Evolutionary conservation across 2,888 invertebrate genomes (phyloP), one percentile per base, ranked within the genome.

Genomic region (Selenia dentaria): DNA sequence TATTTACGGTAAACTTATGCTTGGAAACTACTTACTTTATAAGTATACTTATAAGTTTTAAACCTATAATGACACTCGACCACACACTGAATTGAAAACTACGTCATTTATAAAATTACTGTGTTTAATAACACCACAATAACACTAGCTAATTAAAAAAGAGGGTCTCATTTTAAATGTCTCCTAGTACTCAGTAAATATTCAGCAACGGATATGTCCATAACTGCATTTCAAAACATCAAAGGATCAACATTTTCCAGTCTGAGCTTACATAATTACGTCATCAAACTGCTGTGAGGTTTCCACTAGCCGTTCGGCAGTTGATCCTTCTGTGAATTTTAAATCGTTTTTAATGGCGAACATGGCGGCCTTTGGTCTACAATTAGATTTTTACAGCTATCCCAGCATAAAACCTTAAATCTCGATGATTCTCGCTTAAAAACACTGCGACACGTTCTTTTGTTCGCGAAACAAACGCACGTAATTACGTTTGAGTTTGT

Each of bases 251-350:
- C 71, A 67, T 74, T 76, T 76, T 71, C 69, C 64, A 78, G 68
- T 72, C 61, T 60, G 69, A 70, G 76, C 72, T 79, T 72, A 76
- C 70, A 74, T 81, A 81, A 85, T 85, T 83, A 81, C 72, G 76
- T 73, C 77, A 80, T 79, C 80, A 79, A 79, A 83, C 75, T 67
- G 77, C 77, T 72, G 74, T 75, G 78, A 77, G 76, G 72, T 70
- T 71, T 67, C 70, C 71, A 62, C 63, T 62, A 68, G 62, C 65
- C 70, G 70, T 69, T 73, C 69, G 67, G 62, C 75, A 70, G 73
- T 72, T 78, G 74, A 81, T 79, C 82, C 76, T 79, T 85, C 84
- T 84, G 86, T 89, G 88, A 87, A 89, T 89, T 88, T 84, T 87
- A 89, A 86, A 88, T 84, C 80, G 74, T 82, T 86, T 89, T 87